Conservation (phyloP, 1,140 invertebrate species). For the Leptopilina clavipes region DNA sequence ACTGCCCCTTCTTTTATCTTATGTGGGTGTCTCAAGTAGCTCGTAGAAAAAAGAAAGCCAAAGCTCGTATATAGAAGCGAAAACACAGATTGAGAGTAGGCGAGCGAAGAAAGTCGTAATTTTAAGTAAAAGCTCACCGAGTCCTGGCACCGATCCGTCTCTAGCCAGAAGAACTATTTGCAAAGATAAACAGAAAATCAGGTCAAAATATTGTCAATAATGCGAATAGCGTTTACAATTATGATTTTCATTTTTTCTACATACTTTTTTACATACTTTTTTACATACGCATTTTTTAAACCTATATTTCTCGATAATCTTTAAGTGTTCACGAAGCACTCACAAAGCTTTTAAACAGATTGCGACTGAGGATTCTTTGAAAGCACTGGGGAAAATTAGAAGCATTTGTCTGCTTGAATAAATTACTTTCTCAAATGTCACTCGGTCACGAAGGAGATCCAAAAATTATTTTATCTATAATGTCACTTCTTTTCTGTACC, state of each 20-base stretch:
- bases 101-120: slow-evolving; percentile 31
- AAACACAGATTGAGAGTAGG: slow-evolving; percentile 31
- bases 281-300: neutral
- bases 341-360: slow-evolving; percentile 27
- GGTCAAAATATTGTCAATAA: slow-evolving; percentile 8
- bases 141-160: slow-evolving; percentile 33
- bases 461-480: neutral
- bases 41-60: slow-evolving; percentile 10
- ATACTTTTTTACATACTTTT: neutral
- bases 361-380: slow-evolving; percentile 15
- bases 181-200: slow-evolving; percentile 31
- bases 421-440: slow-evolving; percentile 12
- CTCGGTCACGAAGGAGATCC: neutral
- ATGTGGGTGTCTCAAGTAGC: slow-evolving; percentile 20
- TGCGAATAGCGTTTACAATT: neutral
- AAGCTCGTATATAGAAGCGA: slow-evolving; percentile 13
- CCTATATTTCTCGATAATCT: neutral
- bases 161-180: slow-evolving; percentile 33
- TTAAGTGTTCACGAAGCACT: slow-evolving; percentile 9
- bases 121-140: slow-evolving; percentile 27
- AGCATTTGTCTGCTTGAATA: slow-evolving; percentile 27
- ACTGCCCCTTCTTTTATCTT: slow-evolving; percentile 19
- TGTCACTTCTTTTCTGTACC: too few species aligned
- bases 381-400: slow-evolving; percentile 20
- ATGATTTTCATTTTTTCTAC: neutral